A percentile compares a stretch with the other conserved stretches of the same genome.
These are phyloP conservation scores for Nemotelus nigrinus DNA, from an alignment of 2,888 invertebrate genomes.

Conservation along the genomic window DNA sequence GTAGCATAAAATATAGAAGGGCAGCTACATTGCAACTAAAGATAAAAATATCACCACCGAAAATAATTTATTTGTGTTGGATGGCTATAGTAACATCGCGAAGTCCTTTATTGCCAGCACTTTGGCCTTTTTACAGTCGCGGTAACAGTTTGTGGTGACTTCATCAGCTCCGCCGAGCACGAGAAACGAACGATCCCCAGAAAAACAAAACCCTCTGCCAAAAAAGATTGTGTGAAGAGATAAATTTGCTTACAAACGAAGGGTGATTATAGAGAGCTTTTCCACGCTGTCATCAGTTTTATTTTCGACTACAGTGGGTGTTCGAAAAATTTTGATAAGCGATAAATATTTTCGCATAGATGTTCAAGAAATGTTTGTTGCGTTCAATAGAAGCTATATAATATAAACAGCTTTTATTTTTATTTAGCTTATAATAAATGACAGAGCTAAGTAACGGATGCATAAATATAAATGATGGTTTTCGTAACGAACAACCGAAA, in stretches of 20 bases:
- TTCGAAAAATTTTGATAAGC: neutral
- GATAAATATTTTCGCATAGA: too few species aligned
- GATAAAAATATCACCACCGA: conserved; percentile 43
- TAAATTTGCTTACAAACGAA: conserved; percentile 45
- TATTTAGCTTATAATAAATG: too few species aligned
- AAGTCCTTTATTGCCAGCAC: conserved; percentile 44
- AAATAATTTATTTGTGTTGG: conserved; percentile 43
- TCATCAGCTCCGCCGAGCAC: conserved; percentile 12
- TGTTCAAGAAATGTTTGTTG: too few species aligned
- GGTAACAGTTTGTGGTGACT: conserved; percentile 7
- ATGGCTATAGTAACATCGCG: conserved; percentile 34
- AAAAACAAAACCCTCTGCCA: conserved; percentile 31
- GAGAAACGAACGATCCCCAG: neutral
- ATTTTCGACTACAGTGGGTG: conserved; percentile 4
- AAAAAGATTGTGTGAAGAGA: conserved; percentile 37
- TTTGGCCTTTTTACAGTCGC: conserved; percentile 37
- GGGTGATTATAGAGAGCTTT: conserved; percentile 31
- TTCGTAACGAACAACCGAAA: too few species aligned
- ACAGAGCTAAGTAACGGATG: too few species aligned
- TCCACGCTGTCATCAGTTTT: conserved; percentile 27
- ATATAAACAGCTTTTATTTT: too few species aligned
- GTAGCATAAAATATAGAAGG: neutral
- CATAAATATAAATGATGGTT: too few species aligned
- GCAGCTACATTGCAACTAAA: neutral
- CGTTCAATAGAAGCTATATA: too few species aligned